Evolutionary conservation across 2,797 vertebrate genomes (phyloP).

Genomic region (Rhabdophis nuchalis): DNA sequence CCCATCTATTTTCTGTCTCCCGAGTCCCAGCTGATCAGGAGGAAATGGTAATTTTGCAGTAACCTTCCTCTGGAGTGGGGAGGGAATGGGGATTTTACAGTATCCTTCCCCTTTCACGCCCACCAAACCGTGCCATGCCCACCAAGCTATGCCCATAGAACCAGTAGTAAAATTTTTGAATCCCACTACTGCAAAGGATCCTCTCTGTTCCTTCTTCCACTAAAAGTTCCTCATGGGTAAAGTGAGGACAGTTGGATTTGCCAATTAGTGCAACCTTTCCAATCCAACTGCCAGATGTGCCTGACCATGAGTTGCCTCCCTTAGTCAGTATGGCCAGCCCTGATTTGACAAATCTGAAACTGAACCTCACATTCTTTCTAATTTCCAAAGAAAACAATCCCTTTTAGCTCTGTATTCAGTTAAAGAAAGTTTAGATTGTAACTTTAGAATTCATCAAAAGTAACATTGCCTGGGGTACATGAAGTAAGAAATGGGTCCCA

Average conservation of each 20-base stretch:
- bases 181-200: background rate
- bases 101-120: too few relatives aligned
- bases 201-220: background rate
- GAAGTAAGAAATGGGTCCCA: background rate
- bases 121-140: too few relatives aligned
- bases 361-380: background rate
- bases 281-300: background rate
- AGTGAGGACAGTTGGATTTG: background rate
- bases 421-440: background rate
- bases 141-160: too few relatives aligned
- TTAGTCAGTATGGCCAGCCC: background rate
- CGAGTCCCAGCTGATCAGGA: too few relatives aligned
- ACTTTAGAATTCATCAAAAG: background rate
- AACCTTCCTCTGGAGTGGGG: too few relatives aligned
- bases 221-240: background rate
- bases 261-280: background rate
- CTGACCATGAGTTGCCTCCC: background rate
- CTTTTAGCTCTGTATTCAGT: background rate
- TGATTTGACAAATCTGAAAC: background rate
- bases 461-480: background rate
- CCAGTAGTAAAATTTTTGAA: too few relatives aligned
- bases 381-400: background rate
- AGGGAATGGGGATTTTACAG: too few relatives aligned
- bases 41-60: too few relatives aligned
- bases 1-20: too few relatives aligned